Conservation (phyloP, 1,140 invertebrate species). For the Drosophila tropicalis region DNA sequence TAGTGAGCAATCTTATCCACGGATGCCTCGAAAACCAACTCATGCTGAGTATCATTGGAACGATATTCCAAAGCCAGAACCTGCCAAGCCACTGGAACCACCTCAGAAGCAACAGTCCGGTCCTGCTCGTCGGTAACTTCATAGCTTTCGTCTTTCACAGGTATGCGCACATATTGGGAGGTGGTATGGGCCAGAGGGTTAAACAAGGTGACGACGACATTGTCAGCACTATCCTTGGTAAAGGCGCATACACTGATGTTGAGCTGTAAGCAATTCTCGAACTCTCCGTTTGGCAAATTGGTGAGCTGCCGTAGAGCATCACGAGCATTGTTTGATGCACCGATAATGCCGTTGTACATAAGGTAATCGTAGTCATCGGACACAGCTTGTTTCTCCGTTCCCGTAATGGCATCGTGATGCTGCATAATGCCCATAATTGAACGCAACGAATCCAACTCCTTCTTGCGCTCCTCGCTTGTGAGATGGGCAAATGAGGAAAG, state of each 20-base stretch:
- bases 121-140: constrained; percentile 85
- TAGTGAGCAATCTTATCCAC: constrained; percentile 55
- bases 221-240: constrained; percentile 83
- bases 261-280: constrained; percentile 86
- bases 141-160: constrained; percentile 87
- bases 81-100: constrained; percentile 86
- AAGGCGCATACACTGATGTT: constrained; percentile 87
- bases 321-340: constrained; percentile 38
- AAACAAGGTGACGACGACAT: constrained; percentile 89
- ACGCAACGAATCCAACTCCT: constrained; percentile 70
- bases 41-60: constrained; percentile 85
- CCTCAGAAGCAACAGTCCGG: constrained; percentile 82
- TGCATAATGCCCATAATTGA: constrained; percentile 92
- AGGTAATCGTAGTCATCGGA: constrained; percentile 91
- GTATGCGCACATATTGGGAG: constrained; percentile 88
- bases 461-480: constrained; percentile 34
- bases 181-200: constrained; percentile 91
- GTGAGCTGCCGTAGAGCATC: constrained; percentile 65
- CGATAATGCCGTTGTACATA: constrained; percentile 51
- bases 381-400: constrained; percentile 96
- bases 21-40: constrained; percentile 87
- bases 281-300: constrained; percentile 84
- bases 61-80: constrained; percentile 87
- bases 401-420: constrained; percentile 95
- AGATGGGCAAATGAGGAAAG: constrained; percentile 82